phyloP scores from a whole-genome alignment of 1,140 invertebrate species.

The Cydia fagiglandana region DNA sequence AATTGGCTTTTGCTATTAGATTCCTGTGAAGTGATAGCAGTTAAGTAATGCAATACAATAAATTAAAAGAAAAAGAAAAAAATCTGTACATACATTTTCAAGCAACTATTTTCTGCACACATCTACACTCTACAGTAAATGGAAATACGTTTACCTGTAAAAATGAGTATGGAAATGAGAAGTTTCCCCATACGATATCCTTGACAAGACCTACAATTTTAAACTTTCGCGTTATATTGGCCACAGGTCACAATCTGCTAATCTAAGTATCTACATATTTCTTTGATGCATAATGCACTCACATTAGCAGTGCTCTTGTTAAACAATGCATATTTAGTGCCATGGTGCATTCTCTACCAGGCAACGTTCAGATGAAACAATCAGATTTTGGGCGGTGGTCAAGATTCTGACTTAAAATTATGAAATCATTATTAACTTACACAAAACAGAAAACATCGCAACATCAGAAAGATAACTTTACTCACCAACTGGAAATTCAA shows the following conservation, averaged over 20 bases:
- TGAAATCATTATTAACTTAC: too few species aligned
- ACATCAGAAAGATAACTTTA: conserved; percentile 34
- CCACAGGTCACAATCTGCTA: background rate
- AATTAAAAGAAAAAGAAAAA: too few species aligned
- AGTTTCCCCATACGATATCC: conserved; percentile 68
- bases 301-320: background rate
- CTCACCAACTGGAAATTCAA: conserved; percentile 73
- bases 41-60: background rate
- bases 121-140: background rate
- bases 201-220: conserved; percentile 66
- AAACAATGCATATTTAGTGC: too few species aligned
- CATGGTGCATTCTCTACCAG: too few species aligned
- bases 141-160: conserved; percentile 55
- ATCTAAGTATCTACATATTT: background rate
- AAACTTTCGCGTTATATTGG: background rate
- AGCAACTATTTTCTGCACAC: background rate
- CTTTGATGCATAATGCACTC: background rate
- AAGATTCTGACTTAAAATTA: too few species aligned
- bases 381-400: too few species aligned
- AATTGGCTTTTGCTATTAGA: conserved; percentile 6
- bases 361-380: too few species aligned
- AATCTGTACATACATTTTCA: too few species aligned
- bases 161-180: conserved; percentile 71
- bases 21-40: background rate
- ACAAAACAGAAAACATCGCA: too few species aligned